Evolutionary conservation across 2,888 invertebrate genomes (phyloP), one percentile per base, ranked within the genome.

Genomic region (Hanleya hanleyi): DNA sequence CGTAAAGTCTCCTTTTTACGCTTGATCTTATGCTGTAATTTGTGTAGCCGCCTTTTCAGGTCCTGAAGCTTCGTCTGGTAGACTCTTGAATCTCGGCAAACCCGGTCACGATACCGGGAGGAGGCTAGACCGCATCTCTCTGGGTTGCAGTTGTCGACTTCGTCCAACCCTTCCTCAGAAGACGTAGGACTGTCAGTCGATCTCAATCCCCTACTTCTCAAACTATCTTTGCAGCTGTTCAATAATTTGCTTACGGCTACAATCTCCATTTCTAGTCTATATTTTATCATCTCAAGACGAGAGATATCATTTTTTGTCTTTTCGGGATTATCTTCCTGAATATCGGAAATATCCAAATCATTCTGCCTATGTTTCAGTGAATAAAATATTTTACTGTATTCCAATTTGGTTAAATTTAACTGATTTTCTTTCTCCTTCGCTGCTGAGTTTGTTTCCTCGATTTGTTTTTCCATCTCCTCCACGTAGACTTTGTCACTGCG

Each of bases 401-500:
- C 69, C n/a, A 35, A 29, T 36, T 69, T 72, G 22, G 18, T 29
- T 1, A 29, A n/a, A 22, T 62, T 41, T 15, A 35, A 22, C 41
- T 61, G 29, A 26, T 32, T 22, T 1, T 62, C 64, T 36, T 35
- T 32, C 3, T 70, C 74, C n/a, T 61, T 70, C 22, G 70, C 22
- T 29, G 47, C 36, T 15, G 15, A 15, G 6, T 65, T 66, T 15
- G 67, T 70, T 15, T 47, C 33, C 29, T 74, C 70, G 2, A 70
- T 67, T 26, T 70, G 57, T 37, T 61, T 70, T 49, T 70, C 41
- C 1, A 74, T 22, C 33, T 70, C 36, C 26, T 70, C 67, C 1
- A 70, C 6, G 33, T 74, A 74, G 1, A 74, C 70, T 38, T 67
- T 74, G 38, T 74, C 74, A 67, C 74, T 74, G 18, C 74, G 9